These are phyloP conservation scores for pig (Sus scrofa) DNA, from an alignment of 2,113 vertebrate species.

Conservation along the genomic window DNA sequence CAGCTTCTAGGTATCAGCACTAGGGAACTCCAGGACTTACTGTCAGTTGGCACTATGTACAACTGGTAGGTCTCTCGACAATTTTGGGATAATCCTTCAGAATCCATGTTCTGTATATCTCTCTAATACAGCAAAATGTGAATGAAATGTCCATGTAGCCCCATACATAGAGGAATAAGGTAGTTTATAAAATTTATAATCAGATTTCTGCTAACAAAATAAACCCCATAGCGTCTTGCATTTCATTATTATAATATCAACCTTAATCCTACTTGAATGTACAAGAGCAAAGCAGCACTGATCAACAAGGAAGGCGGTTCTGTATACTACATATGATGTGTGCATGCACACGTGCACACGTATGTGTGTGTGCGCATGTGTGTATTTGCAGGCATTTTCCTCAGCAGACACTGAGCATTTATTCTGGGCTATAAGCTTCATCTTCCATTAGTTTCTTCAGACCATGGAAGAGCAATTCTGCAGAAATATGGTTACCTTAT, in stretches of 20 bases:
- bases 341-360: too few relatives aligned
- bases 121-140: slow-evolving; percentile 19
- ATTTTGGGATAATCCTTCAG: background rate
- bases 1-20: background rate
- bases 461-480: background rate
- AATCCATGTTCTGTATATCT: background rate
- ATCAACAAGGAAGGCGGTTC: background rate
- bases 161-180: background rate
- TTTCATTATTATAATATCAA: background rate
- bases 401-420: background rate
- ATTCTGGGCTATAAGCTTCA: background rate
- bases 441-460: background rate
- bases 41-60: background rate
- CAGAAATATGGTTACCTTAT: background rate
- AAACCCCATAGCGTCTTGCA: background rate
- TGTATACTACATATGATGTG: accelerated
- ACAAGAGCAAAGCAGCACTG: background rate
- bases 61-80: background rate
- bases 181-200: slow-evolving; percentile 50
- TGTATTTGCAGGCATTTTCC: background rate
- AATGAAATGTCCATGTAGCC: background rate
- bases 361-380: too few relatives aligned
- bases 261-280: background rate
- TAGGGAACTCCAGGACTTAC: background rate
- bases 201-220: background rate